Conservation (phyloP, 2,888 invertebrate species). For the Tinea pellionella region DNA sequence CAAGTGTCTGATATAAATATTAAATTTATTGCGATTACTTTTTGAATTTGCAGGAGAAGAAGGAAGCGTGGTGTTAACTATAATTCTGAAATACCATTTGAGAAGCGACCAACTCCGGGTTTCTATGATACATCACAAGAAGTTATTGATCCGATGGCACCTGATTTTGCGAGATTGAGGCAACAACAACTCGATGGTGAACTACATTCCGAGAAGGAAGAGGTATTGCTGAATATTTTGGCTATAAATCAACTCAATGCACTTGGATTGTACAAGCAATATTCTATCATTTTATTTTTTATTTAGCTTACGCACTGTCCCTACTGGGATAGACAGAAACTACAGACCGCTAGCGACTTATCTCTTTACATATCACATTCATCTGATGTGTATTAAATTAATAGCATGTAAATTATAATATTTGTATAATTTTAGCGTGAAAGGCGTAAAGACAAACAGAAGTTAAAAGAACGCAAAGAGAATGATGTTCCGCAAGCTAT, state of each 20-base stretch:
- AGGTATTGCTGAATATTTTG: conserved; percentile 54
- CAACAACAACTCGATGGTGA: conserved; percentile 96
- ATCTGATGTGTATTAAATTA: too few relatives aligned
- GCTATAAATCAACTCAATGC: too few relatives aligned
- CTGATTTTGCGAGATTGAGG: conserved; percentile 88
- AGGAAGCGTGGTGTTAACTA: conserved; percentile 95
- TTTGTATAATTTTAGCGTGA: conserved; percentile 72
- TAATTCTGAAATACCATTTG: conserved; percentile 97
- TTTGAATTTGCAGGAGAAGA: conserved; percentile 62
- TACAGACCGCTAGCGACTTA: too few relatives aligned
- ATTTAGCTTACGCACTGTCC: too few relatives aligned
- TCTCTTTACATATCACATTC: too few relatives aligned
- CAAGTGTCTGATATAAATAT: too few relatives aligned
- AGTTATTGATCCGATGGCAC: conserved; percentile 86
- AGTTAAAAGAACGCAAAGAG: conserved; percentile 94
- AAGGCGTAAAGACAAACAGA: conserved; percentile 94
- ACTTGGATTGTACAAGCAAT: too few relatives aligned
- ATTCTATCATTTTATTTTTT: too few relatives aligned
- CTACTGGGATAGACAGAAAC: too few relatives aligned
- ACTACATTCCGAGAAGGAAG: conserved; percentile 89
- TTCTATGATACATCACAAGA: conserved; percentile 96
- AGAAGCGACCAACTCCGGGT: conserved; percentile 91
- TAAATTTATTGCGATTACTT: background rate
- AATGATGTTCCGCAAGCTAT: conserved; percentile 94
- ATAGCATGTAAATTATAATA: background rate